Conservation (phyloP, 1,140 invertebrate species). For the Nebria ingens region DNA sequence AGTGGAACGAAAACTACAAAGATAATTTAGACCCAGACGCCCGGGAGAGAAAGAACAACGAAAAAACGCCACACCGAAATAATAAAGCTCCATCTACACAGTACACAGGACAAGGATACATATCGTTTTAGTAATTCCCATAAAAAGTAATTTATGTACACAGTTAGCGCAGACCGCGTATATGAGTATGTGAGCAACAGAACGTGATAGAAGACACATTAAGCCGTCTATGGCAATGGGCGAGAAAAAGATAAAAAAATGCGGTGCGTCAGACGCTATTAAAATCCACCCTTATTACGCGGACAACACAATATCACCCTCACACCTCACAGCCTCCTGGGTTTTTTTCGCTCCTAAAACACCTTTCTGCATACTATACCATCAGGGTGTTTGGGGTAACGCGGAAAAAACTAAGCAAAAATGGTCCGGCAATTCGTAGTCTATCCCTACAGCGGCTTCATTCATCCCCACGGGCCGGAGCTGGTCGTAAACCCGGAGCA, state of each 20-base stretch:
- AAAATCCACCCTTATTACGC: conserved; percentile 6
- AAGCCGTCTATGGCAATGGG: neutral
- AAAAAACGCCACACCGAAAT: no score
- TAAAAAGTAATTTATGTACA: neutral
- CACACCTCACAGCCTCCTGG: no score
- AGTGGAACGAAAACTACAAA: no score
- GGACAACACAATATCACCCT: neutral
- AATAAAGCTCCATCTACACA: no score
- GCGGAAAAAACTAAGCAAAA: conserved; percentile 8
- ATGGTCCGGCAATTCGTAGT: conserved; percentile 8
- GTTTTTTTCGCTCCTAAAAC: neutral
- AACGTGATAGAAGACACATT: neutral
- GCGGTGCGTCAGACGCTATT: neutral
- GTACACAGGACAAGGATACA: neutral
- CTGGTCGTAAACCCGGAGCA: neutral
- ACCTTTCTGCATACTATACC: neutral
- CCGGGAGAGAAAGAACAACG: no score
- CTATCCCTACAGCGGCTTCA: conserved; percentile 4
- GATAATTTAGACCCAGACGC: no score
- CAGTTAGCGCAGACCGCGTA: neutral
- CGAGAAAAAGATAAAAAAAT: neutral
- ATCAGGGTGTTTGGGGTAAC: neutral
- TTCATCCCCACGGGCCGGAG: neutral
- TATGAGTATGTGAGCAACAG: neutral
- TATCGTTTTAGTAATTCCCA: neutral